Conservation (phyloP, 2,113 vertebrate species). For the Emydura subglobosa region DNA sequence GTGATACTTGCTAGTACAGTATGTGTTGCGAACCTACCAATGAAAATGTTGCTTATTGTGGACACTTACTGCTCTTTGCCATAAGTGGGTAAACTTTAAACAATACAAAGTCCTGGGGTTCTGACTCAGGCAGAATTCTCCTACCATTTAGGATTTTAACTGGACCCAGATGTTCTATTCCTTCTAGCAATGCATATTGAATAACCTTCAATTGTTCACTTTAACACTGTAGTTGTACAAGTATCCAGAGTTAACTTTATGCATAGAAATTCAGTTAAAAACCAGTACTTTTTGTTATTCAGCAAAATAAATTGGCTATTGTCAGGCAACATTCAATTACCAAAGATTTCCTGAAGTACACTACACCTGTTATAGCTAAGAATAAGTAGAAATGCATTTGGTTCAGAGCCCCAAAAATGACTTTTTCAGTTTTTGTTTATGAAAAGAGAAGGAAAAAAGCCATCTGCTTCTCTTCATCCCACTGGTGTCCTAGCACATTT, state of each 20-base stretch:
- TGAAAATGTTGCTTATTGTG: not conserved
- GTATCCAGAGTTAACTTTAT: too few relatives aligned
- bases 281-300: too few relatives aligned
- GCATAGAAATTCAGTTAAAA: too few relatives aligned
- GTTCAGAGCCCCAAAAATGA: not conserved
- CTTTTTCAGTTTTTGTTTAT: not conserved
- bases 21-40: not conserved
- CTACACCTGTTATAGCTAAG: too few relatives aligned
- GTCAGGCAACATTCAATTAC: not conserved
- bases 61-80: not conserved
- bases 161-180: too few relatives aligned
- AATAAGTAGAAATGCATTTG: not conserved
- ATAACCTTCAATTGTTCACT: too few relatives aligned
- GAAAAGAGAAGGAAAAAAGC: not conserved
- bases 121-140: not conserved
- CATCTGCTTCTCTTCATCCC: not conserved
- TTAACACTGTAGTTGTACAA: too few relatives aligned
- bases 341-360: not conserved
- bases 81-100: too few relatives aligned
- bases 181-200: too few relatives aligned
- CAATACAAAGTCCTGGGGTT: not conserved
- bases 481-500: too few relatives aligned
- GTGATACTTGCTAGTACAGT: not conserved
- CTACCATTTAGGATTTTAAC: not conserved
- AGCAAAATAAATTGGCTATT: too few relatives aligned